Evolutionary conservation across 2,797 vertebrate species (phyloP), one percentile per base, ranked within the genome.

Genomic region (Tapirus indicus): DNA sequence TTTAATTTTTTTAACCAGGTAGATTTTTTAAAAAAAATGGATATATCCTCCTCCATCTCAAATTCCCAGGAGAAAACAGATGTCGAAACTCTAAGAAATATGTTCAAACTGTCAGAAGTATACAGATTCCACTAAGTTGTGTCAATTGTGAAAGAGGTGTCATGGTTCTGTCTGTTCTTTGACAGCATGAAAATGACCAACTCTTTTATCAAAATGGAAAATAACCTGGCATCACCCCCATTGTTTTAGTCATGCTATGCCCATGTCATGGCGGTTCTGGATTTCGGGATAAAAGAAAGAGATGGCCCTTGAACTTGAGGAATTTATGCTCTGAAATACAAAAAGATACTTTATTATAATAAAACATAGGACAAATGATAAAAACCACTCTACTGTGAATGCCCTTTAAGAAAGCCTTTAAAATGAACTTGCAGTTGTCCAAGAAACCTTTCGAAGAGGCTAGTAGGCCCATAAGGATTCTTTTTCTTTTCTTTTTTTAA

Each of bases 171-270:
- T 96, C 95, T 97, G 88, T 91, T 96, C 64, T 84, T 80, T 83
- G 87, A 88, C 47, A 68, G 47, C 1, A 0, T 93, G 75, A 83
- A 93, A 95, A 79, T 10, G 47, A 78, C 52, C 68, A 83, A 29
- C 17, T 86, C 38, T 94, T 88, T 69, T 38, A 88, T 96, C 74
- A 83, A 94, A 91, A 87, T 85, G 90, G 90, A 96, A 95, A 92
- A 62, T 58, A 44, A 56, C 38, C 64, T 75, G 88, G 88, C 69
- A 18, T 52, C 9, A 21, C 64, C 27, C 11, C 47, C 17, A 13
- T 82, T 95, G 11, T 91, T 90, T 89, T 38, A 78, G 80, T 88
- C n/a, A 85, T 0, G 2, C 29, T 32, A 29, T 83, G 41, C 69
- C 35, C 82, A 2, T 91, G 74, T 89, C 82, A 69, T 64, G 68